Conservation (phyloP, 53 echinoderm and acorn worm genomes). For the Crossaster papposus region DNA sequence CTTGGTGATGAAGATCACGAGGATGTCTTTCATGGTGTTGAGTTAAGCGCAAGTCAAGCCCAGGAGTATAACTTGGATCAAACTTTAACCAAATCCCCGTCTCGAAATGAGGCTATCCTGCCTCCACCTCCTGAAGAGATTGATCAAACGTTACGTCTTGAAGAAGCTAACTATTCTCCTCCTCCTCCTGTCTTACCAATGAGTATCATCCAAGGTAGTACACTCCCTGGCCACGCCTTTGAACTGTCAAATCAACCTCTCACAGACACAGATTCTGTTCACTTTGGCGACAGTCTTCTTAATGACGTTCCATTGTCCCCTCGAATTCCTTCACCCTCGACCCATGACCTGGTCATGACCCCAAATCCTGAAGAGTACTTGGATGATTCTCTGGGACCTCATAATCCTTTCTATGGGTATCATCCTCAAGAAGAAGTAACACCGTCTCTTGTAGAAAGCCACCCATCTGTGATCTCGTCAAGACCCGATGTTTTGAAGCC, state of each 20-base stretch:
- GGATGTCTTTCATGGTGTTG: no score
- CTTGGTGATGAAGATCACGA: neutral
- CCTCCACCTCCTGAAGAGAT: slow-evolving; percentile 68
- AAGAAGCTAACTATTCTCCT: slow-evolving; percentile 81
- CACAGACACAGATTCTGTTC: slow-evolving; percentile 41
- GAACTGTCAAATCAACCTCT: slow-evolving; percentile 52
- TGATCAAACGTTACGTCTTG: slow-evolving; percentile 69
- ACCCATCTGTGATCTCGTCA: neutral
- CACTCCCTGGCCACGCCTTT: slow-evolving; percentile 65
- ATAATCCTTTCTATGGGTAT: neutral
- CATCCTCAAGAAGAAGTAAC: neutral
- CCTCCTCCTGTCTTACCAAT: slow-evolving; percentile 65
- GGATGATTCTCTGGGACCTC: neutral
- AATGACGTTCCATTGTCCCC: slow-evolving; percentile 27
- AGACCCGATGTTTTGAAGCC: slow-evolving; percentile 32
- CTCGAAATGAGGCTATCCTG: slow-evolving; percentile 41
- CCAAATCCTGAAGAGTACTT: slow-evolving; percentile 39
- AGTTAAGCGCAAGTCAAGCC: neutral
- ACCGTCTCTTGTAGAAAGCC: neutral
- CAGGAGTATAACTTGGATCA: slow-evolving; percentile 46
- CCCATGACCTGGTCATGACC: slow-evolving; percentile 71
- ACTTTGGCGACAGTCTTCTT: slow-evolving; percentile 21
- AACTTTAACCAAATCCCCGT: slow-evolving; percentile 40
- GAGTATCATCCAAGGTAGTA: slow-evolving; percentile 41
- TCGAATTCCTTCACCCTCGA: slow-evolving; percentile 50